These are phyloP conservation scores for Malurus leucopterus DNA, from an alignment of 2,797 vertebrate species.

Conservation along the genomic window DNA sequence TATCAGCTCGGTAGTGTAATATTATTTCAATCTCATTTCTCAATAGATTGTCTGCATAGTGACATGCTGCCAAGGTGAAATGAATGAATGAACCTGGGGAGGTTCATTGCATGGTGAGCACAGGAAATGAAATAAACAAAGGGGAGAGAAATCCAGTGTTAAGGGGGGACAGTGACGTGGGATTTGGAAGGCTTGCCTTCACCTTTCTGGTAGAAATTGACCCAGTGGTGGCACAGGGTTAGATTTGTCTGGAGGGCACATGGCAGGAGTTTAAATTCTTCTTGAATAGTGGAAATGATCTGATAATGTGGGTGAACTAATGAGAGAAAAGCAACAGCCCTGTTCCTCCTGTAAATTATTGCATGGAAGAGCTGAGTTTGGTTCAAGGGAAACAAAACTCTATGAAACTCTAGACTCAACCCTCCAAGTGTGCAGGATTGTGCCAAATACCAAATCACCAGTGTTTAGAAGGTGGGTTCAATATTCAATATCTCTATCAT, in stretches of 20 bases:
- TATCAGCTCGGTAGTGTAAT: slow-evolving; percentile 2
- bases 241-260: background rate
- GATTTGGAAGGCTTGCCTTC: background rate
- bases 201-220: background rate
- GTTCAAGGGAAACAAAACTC: background rate
- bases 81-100: slow-evolving; percentile 17
- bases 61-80: slow-evolving; percentile 45
- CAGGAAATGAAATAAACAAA: slow-evolving; percentile 33
- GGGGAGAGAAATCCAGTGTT: background rate
- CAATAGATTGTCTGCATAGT: slow-evolving; percentile 15
- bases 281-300: background rate
- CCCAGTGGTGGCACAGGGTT: background rate
- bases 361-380: background rate
- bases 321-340: background rate
- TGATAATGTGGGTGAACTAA: background rate
- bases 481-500: background rate
- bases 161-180: background rate
- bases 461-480: rapidly evolving
- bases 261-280: background rate
- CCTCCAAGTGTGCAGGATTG: background rate
- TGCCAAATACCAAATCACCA: background rate
- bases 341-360: background rate
- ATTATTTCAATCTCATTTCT: slow-evolving; percentile 49
- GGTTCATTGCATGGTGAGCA: background rate
- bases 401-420: background rate